These are phyloP conservation scores for Dromas ardeola DNA, from an alignment of 2,113 vertebrate genomes.

Conservation along the genomic window DNA sequence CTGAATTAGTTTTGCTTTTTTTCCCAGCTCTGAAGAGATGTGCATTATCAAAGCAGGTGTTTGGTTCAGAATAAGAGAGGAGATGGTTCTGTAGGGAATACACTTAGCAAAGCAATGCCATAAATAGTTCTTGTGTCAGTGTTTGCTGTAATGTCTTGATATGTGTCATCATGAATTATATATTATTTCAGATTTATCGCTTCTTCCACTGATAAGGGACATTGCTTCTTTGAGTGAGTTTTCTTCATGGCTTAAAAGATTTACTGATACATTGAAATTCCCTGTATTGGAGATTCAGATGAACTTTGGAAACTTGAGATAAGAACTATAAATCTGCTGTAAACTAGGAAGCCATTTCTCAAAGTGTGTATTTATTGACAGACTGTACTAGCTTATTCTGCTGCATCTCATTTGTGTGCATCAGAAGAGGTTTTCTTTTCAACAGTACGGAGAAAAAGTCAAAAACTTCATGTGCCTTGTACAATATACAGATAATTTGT, in stretches of 20 bases:
- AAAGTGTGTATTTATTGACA: slow-evolving; percentile 5
- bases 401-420: slow-evolving; percentile 20
- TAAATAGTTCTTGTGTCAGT: slow-evolving; percentile 71
- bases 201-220: slow-evolving; percentile 68
- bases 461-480: not conserved
- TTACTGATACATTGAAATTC: slow-evolving; percentile 73
- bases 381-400: slow-evolving; percentile 13
- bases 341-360: slow-evolving; percentile 54
- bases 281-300: slow-evolving; percentile 66
- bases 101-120: slow-evolving; percentile 55
- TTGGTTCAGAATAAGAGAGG: slow-evolving; percentile 57
- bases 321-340: slow-evolving; percentile 73
- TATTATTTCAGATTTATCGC: slow-evolving; percentile 78
- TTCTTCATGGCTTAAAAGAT: slow-evolving; percentile 75
- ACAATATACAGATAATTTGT: not conserved
- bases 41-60: slow-evolving; percentile 64
- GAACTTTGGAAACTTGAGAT: slow-evolving; percentile 74
- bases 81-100: slow-evolving; percentile 68
- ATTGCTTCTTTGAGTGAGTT: slow-evolving; percentile 65
- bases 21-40: not conserved
- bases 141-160: slow-evolving; percentile 74
- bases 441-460: not conserved
- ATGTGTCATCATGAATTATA: slow-evolving; percentile 79
- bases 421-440: not conserved
- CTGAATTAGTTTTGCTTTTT: slow-evolving; percentile 51